Evolutionary conservation across 2,888 invertebrate species (phyloP), one percentile per base, ranked within the genome.

Genomic region (Mimas tiliae): DNA sequence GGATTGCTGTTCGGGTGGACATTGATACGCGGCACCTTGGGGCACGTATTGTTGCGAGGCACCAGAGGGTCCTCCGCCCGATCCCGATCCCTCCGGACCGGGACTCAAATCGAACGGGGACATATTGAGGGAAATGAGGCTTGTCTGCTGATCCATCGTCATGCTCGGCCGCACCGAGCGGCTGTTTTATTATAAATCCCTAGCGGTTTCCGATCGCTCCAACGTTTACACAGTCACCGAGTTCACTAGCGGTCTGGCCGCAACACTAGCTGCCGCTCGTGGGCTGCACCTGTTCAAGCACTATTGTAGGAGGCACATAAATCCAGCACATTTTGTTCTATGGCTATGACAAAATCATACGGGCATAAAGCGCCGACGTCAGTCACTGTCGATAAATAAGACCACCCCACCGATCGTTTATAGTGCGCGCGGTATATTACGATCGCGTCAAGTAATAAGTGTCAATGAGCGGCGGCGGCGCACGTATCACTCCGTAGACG

Each of bases 41-140:
- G 93, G 89, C 85, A 94, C 94, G 82, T 95, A 95, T 76, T 95
- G 95, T 71, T 94, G 94, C 64, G 94, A 88, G 74, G 92, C 82
- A 75, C 90, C 90, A 53, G 91, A 90, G 64, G 91, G 90, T 74
- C 91, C 90, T 63, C 88, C 88, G 73, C 89, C 88, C 82, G 95
- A 96, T 83, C 96, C 96, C 78, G 96, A 95, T 78, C 96, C 96
- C 75, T 96, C 96, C 47, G 93, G 92, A 83, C 96, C 96, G 77
- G 95, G 94, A 83, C 95, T 95, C 91, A 96, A 94, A 85, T 96
- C 96, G 91, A 97, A 97, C 79, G 97, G 96, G 94, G 97, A 97
- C 96, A 97, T 97, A 94, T 97, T 97, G 85, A 97, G 95, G 91
- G 97, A 97, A 95, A 97, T 96, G 94, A 97, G 95, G 94, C 96